phyloP scores from a whole-genome alignment of 2,113 vertebrate species.

The Gobiocypris rarus region DNA sequence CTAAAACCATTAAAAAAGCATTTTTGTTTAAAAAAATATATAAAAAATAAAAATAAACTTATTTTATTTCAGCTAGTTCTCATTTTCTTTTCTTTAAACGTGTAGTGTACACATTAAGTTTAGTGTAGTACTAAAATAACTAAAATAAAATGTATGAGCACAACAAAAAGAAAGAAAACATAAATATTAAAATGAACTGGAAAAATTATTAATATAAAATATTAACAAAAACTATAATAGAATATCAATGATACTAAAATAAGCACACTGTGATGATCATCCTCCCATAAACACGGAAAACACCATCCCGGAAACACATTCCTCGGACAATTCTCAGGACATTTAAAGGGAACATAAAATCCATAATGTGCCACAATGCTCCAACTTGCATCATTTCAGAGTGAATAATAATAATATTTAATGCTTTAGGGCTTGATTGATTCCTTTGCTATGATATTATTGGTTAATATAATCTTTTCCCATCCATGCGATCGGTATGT shows the following conservation, averaged over 20 bases:
- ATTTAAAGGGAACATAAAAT: background rate
- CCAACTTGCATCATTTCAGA: background rate
- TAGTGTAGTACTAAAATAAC: too few species aligned
- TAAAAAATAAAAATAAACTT: too few species aligned
- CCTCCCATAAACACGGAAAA: background rate
- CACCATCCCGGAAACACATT: background rate
- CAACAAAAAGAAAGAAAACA: too few species aligned
- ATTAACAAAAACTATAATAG: background rate
- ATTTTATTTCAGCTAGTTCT: too few species aligned
- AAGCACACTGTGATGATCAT: background rate
- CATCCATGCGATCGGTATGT: background rate
- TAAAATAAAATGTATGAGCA: too few species aligned
- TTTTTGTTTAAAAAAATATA: too few species aligned
- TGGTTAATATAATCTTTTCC: background rate
- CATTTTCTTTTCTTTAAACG: too few species aligned
- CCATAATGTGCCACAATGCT: background rate
- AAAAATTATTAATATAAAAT: background rate
- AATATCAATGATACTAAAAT: background rate
- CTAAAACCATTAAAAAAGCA: too few species aligned
- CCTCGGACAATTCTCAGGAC: background rate
- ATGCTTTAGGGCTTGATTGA: background rate
- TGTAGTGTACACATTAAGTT: too few species aligned
- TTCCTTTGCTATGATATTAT: background rate
- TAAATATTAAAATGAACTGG: background rate
- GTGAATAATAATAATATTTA: background rate